Conservation (phyloP, 2,797 vertebrate species). For the Uromys caudimaculatus region DNA sequence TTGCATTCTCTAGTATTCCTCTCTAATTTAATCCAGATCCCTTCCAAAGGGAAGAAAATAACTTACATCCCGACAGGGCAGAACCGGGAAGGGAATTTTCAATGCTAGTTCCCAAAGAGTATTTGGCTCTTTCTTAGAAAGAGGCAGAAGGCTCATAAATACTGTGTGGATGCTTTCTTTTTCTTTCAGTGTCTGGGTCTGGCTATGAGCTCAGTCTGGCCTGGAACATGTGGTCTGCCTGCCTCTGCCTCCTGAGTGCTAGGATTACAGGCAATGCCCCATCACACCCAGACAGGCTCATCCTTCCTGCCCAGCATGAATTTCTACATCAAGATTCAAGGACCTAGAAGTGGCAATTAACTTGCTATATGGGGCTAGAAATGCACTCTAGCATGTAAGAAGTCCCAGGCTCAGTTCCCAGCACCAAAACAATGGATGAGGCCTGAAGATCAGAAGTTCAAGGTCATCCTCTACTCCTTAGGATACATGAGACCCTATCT, state of each 20-base stretch:
- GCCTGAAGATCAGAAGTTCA: background rate
- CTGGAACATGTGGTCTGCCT: background rate
- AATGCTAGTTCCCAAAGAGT: background rate
- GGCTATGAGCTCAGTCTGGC: background rate
- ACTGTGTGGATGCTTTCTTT: slow-evolving; percentile 13
- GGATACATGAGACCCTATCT: background rate
- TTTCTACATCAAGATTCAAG: background rate
- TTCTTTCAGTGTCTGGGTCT: background rate
- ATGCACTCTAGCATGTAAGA: background rate
- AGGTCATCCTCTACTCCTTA: background rate
- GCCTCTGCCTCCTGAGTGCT: background rate
- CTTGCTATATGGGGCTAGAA: background rate
- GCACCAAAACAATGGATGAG: background rate
- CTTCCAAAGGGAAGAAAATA: slow-evolving; percentile 22
- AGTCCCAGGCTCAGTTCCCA: background rate
- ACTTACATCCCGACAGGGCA: slow-evolving; percentile 42
- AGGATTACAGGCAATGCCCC: background rate
- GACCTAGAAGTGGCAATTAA: background rate
- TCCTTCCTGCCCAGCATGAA: background rate
- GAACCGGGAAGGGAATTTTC: slow-evolving; percentile 23
- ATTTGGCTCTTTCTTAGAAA: background rate
- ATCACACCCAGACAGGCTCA: background rate
- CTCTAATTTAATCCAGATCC: slow-evolving; percentile 59
- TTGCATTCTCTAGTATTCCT: slow-evolving; percentile 62
- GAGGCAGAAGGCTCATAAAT: slow-evolving; percentile 47